A percentile compares a stretch with the other conserved stretches of the same genome.
Evolutionary conservation across 23 tunicate genomes (phyloP).

Genomic region (Halocynthia aurantium): DNA sequence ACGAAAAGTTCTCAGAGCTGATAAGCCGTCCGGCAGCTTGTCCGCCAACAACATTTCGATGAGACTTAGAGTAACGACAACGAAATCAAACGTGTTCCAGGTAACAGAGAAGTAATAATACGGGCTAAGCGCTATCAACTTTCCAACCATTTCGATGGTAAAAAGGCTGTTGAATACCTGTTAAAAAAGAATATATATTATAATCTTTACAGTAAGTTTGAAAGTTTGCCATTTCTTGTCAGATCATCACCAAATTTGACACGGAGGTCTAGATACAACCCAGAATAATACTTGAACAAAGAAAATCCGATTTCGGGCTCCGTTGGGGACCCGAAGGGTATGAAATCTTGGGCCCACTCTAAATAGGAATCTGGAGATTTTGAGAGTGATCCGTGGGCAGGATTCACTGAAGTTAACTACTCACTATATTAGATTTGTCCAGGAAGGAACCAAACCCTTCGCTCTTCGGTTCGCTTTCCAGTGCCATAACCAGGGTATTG

Average conservation of each 20-base stretch:
- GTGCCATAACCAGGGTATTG: constrained; percentile 75
- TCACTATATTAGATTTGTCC: constrained; percentile 45
- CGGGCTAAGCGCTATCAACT: constrained; percentile 62
- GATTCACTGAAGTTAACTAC: background rate
- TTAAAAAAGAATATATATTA: background rate
- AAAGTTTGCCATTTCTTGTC: too few species aligned
- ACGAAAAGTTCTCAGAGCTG: constrained; percentile 67
- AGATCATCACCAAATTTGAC: too few species aligned
- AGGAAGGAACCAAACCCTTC: constrained; percentile 21
- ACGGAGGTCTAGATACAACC: too few species aligned
- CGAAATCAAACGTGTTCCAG: constrained; percentile 84
- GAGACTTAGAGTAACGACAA: constrained; percentile 75
- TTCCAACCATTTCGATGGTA: constrained; percentile 63
- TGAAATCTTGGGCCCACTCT: background rate
- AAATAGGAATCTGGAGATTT: background rate
- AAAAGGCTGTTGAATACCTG: constrained; percentile 72
- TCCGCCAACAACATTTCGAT: constrained; percentile 53
- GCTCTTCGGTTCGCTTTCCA: constrained; percentile 63
- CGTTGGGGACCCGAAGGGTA: background rate
- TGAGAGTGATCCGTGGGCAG: background rate
- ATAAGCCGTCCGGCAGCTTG: constrained; percentile 58
- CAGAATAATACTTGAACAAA: too few species aligned
- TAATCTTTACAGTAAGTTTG: background rate
- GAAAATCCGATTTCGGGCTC: too few species aligned
- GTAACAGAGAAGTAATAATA: constrained; percentile 47